Evolutionary conservation across 2,888 invertebrate species (phyloP).

Genomic region (Tyria jacobaeae): DNA sequence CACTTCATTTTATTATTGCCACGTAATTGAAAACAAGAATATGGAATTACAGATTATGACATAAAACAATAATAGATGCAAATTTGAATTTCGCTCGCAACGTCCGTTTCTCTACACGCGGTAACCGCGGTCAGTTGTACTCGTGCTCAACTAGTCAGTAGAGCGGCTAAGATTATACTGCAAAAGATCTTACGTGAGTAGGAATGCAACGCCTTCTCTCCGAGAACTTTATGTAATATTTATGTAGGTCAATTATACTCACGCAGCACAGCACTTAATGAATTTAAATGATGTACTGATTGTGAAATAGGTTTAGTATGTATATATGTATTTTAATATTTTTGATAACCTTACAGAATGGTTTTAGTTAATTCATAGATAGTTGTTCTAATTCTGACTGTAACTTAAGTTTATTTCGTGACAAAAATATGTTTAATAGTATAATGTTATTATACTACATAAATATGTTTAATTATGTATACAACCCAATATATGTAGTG

Average conservation of each 20-base stretch:
- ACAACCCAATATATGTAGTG: too few relatives aligned
- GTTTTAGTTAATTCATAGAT: background rate
- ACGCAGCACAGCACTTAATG: constrained; percentile 14
- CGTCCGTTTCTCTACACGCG: constrained; percentile 27
- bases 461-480: too few relatives aligned
- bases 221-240: constrained; percentile 45
- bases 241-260: constrained; percentile 47
- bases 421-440: too few relatives aligned
- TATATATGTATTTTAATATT: background rate
- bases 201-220: constrained; percentile 48
- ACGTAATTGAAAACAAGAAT: background rate
- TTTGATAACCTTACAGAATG: background rate
- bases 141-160: constrained; percentile 43
- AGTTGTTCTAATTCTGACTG: background rate
- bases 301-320: constrained; percentile 2
- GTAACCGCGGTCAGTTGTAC: constrained; percentile 35
- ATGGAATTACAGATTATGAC: constrained; percentile 20
- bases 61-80: constrained; percentile 13
- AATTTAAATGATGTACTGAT: constrained; percentile 12
- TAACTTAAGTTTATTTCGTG: background rate
- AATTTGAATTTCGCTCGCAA: constrained; percentile 33
- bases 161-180: constrained; percentile 48
- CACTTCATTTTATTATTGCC: constrained; percentile 36
- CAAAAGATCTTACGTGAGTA: constrained; percentile 46
- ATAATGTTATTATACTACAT: too few relatives aligned